A percentile compares a stretch with the other conserved stretches of the same genome.
phyloP scores from a whole-genome alignment of 2,797 vertebrate species.

The Crenuchus spilurus region DNA sequence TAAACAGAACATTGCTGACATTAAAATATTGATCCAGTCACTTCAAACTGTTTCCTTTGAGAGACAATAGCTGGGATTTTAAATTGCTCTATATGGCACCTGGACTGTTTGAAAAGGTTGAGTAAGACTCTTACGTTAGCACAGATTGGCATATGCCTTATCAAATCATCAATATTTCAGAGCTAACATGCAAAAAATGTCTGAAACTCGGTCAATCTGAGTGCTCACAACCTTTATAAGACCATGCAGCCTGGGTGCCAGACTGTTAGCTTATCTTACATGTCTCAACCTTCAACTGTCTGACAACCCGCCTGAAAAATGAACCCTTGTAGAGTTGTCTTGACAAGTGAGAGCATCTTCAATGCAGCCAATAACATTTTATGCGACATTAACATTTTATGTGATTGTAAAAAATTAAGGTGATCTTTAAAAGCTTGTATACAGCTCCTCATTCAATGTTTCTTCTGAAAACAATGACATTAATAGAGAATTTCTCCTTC shows the following conservation, averaged over 20 bases:
- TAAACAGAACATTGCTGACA: neutral
- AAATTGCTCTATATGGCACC: neutral
- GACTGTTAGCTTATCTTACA: constrained; percentile 16
- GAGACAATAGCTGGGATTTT: neutral
- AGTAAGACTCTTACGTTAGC: neutral
- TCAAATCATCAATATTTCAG: neutral
- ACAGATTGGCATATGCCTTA: neutral
- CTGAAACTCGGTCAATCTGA: constrained; percentile 10
- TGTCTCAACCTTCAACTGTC: constrained; percentile 33
- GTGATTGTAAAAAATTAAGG: too few relatives aligned
- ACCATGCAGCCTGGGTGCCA: constrained; percentile 8
- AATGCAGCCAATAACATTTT: neutral
- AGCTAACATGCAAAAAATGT: neutral
- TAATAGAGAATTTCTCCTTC: too few relatives aligned
- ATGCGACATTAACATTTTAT: too few relatives aligned
- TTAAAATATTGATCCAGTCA: neutral
- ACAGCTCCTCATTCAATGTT: too few relatives aligned
- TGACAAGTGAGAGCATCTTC: neutral
- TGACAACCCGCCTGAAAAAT: constrained; percentile 34
- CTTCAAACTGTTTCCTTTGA: neutral
- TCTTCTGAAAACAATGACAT: too few relatives aligned
- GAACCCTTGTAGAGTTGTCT: neutral
- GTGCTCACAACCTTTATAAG: constrained; percentile 8
- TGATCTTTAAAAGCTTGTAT: too few relatives aligned
- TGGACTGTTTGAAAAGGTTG: neutral